A percentile compares a stretch with the other conserved stretches of the same genome.
phyloP scores from a whole-genome alignment of 2,888 invertebrate genomes.

The Physocephala rufipes region DNA sequence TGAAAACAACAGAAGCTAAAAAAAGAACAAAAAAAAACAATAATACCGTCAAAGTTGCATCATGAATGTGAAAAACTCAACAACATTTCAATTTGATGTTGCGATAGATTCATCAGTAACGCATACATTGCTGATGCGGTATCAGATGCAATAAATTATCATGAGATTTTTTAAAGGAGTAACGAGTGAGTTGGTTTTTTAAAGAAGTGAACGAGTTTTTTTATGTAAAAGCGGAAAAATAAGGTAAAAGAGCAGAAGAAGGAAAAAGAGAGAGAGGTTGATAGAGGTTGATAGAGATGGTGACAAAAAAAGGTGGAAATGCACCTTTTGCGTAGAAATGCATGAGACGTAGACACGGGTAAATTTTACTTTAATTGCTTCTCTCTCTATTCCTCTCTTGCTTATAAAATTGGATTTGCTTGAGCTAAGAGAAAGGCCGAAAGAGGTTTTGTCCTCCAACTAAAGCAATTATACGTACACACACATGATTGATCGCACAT shows the following conservation, averaged over 20 bases:
- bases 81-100: constrained; percentile 34
- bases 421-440: too few species aligned
- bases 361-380: too few species aligned
- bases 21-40: too few species aligned
- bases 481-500: not conserved
- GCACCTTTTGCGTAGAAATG: too few species aligned
- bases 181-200: not conserved
- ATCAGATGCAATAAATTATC: constrained; percentile 33
- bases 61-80: not conserved
- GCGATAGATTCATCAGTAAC: constrained; percentile 33
- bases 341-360: too few species aligned
- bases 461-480: not conserved
- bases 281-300: too few species aligned
- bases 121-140: constrained; percentile 23
- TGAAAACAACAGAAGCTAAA: too few species aligned
- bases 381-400: too few species aligned
- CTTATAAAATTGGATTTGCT: too few species aligned
- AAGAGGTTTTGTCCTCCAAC: not conserved
- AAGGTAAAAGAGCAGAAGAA: not conserved
- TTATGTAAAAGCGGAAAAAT: not conserved
- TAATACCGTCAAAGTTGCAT: too few species aligned
- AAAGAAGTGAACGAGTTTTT: not conserved
- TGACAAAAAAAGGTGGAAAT: too few species aligned
- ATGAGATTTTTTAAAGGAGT: constrained; percentile 8
- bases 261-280: too few species aligned